Base-by-base conservation (phyloP, 92 coral and sea anemone genomes). In the Porites divaricata region DNA sequence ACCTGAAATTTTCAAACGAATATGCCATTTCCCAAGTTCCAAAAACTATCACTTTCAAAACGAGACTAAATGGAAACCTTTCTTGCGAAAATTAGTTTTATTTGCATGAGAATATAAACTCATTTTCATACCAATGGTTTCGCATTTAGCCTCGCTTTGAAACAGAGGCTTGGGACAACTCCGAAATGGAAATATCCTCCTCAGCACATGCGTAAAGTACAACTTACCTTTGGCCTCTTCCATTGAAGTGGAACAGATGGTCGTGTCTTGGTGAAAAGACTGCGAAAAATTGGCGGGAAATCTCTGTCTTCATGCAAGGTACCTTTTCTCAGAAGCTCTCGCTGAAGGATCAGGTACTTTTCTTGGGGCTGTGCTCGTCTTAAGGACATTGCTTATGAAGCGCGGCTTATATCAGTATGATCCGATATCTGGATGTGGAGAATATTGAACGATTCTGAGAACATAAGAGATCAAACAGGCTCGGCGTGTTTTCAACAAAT, bases 161-260 rank as follows among this genome's bases (percentile, higher is more conserved):
- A 0, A 35, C 45, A 35, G 45, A 35, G 45, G 45, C 45, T 35
- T 35, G 45, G 7, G 0, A 35, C 0, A 35, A 35, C 6, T 35
- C 45, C 0, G 0, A 35, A 50, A 17, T 11, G 10, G 41, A 9
- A 45, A n/a, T n/a, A 48, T 16, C 4, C 4, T 8, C n/a, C 17
- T 41, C 17, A 20, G 17, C 41, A 1, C 2, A 51, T 15, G 12
- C 16, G 59, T 54, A 13, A 41, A 51, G 21, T 3, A 0, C 56
- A 51, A 15, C 93, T 69, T 57, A 93, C 96, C 81, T 87, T 77
- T 41, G 96, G 96, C 20, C 96, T 76, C 77, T 90, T 93, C 96
- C 96, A 93, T 74, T 83, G 80, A n/a, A 93, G 79, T 23, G 20
- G 59, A 19, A 88, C 93, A 8, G 91, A 76, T 45, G 86, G 90